Evolutionary conservation across 2,797 vertebrate species (phyloP), one percentile per base, ranked within the genome.

Genomic region (Trematomus bernacchii): DNA sequence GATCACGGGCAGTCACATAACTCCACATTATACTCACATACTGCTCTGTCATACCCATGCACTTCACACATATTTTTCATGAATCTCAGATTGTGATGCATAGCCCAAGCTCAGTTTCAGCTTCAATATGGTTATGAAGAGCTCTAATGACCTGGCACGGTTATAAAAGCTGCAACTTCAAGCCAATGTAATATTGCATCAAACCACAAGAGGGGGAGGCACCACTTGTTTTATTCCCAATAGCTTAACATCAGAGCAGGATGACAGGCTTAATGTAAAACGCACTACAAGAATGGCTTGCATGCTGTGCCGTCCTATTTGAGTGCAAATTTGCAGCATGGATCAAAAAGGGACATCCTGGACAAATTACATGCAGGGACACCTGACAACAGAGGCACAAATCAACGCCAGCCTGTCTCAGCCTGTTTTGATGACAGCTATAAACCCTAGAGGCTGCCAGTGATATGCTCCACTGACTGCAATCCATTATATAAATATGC

Each of bases 161-260:
- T 71, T 48, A 37, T 37, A 61, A 61, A 63, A 72, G 59, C 47
- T 57, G 18, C 69, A 55, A 54, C 59, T 75, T 82, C 78, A 82
- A 66, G 83, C 52, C 61, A 77, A 71, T 94, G 89, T 76, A 88
- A 89, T 92, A 82, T 86, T 92, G 68, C 81, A 82, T 84, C 73
- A 82, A 82, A 78, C 89, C 91, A 92, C 93, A 90, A 92, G 87
- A 92, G 92, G 90, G 84, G 86, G 85, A 83, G 84, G 85, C 75
- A 85, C 80, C 73, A 85, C 87, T 82, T 85, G 65, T 87, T 93
- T 85, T 85, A 87, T 86, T 83, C 77, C 79, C 76, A 71, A 57
- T 59, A 67, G 71, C 66, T 30, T 40, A 79, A 77, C 66, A 84
- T 85, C 63, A 85, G 71, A 86, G 71, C 53, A 60, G 42, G 70